Conservation (phyloP, 2,888 invertebrate species). For the Pecten maximus region DNA sequence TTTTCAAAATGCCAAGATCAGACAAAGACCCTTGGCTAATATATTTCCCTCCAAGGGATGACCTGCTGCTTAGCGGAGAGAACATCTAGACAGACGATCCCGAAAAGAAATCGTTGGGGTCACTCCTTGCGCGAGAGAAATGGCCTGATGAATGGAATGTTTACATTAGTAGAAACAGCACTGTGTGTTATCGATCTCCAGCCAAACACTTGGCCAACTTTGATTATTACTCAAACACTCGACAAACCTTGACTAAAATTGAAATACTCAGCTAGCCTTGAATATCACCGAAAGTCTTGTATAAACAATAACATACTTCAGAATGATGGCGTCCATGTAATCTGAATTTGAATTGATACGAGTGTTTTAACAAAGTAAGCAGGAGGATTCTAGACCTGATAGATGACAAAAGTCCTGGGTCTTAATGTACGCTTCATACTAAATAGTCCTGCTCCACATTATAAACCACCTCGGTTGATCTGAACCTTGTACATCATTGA, state of each 20-base stretch:
- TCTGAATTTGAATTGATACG: background rate
- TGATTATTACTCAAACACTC: conserved; percentile 33
- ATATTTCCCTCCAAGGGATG: background rate
- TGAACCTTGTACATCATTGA: too few species aligned
- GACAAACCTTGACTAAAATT: conserved; percentile 26
- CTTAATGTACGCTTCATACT: background rate
- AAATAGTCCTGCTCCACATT: background rate
- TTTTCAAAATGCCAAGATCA: conserved; percentile 19
- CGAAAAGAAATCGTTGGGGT: background rate
- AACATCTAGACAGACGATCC: background rate
- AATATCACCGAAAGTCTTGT: background rate
- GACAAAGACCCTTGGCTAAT: background rate
- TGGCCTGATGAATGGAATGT: conserved; percentile 23
- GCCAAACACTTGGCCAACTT: background rate
- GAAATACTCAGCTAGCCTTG: background rate
- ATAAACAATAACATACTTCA: background rate
- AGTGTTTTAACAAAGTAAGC: background rate
- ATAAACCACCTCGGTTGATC: too few species aligned
- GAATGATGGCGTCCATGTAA: background rate
- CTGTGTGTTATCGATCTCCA: background rate
- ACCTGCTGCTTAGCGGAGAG: background rate
- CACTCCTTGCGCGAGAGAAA: conserved; percentile 16
- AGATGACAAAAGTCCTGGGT: background rate
- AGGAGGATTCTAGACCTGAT: background rate
- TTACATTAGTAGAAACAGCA: conserved; percentile 21